Base-by-base conservation (phyloP, 2,888 invertebrate species). In the Mimumesa dahlbomi region DNA sequence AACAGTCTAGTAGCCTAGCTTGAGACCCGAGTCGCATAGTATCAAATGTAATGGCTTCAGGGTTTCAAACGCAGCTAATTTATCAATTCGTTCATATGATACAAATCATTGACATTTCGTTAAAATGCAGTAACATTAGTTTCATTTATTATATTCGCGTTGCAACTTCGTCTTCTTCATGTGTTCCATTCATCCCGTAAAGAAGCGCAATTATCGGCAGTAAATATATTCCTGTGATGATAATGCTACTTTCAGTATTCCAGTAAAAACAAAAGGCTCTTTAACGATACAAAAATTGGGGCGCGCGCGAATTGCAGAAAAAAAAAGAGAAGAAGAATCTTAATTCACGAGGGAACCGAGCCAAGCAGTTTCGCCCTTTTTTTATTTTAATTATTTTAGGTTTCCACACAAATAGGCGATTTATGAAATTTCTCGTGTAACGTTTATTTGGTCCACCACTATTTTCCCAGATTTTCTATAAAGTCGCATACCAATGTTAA, bases 391-490 rank as follows among this genome's bases (percentile, higher is more conserved):
- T 53, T 38, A 34, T 4, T n/a, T 53, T 11, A 52, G 22, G 34
- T 48, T 66, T 34, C 25, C 46, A 53, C 53, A 49, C 16, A 49
- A 48, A 45, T 58, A 69, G 58, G 18, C 25, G 19, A 49, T 36
- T 31, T 13, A 53, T 18, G 62, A 83, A 84, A 82, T 77, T 81
- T 79, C 77, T 83, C 76, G 75, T 76, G 76, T 81, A 82, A 82
- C 78, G 72, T 82, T 82, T 79, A 77, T 82, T 82, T 79, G 78
- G 70, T 80, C n/a, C 77, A 80, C 78, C 25, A 13, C 50, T 57
- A 71, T 5, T 18, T 19, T 49, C 6, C 25, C 25, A 25, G 25
- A 7, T 25, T 11, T 38, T 64, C 49, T 58, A 29, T 68, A 25
- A 59, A 57, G 31, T 49, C 64, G 54, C 31, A 52, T 49, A 58